These are phyloP conservation scores for Drosophila suboccidentalis DNA, from an alignment of 2,888 invertebrate species.

Conservation along the genomic window DNA sequence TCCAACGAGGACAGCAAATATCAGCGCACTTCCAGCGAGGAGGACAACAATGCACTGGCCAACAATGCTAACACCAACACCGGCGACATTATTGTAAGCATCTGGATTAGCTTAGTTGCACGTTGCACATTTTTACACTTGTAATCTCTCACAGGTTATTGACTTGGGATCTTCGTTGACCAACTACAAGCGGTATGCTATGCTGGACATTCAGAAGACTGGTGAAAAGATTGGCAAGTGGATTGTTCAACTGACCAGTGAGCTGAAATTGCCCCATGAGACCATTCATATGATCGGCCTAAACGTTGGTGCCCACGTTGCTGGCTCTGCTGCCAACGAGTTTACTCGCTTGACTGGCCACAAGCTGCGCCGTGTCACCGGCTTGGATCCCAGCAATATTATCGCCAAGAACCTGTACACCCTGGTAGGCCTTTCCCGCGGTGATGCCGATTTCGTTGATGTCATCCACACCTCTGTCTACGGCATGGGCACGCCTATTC, in stretches of 20 bases:
- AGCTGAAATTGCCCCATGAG: conserved; percentile 69
- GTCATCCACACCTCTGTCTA: conserved; percentile 83
- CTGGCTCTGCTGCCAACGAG: conserved; percentile 81
- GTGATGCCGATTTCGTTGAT: conserved; percentile 84
- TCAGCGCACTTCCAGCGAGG: conserved; percentile 68
- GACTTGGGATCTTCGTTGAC: conserved; percentile 77
- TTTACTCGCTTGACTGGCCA: conserved; percentile 78
- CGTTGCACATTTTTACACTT: neutral
- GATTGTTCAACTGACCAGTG: conserved; percentile 69
- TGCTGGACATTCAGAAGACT: conserved; percentile 72
- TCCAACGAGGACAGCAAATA: conserved; percentile 43
- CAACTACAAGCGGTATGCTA: conserved; percentile 68
- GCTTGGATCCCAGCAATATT: conserved; percentile 81
- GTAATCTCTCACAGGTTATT: conserved; percentile 58
- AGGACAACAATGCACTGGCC: conserved; percentile 55
- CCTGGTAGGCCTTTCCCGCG: conserved; percentile 78
- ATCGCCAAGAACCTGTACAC: conserved; percentile 69
- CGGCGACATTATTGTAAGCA: conserved; percentile 79
- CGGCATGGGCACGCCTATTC: conserved; percentile 76
- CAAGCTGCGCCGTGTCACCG: conserved; percentile 83
- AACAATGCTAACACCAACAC: conserved; percentile 59
- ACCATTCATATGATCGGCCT: conserved; percentile 82
- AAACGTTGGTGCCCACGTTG: conserved; percentile 82
- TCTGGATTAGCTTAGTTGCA: neutral
- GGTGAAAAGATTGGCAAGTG: conserved; percentile 77